These are phyloP conservation scores for Helicolenus hilgendorfi DNA, from an alignment of 2,797 vertebrate species.

Conservation along the genomic window DNA sequence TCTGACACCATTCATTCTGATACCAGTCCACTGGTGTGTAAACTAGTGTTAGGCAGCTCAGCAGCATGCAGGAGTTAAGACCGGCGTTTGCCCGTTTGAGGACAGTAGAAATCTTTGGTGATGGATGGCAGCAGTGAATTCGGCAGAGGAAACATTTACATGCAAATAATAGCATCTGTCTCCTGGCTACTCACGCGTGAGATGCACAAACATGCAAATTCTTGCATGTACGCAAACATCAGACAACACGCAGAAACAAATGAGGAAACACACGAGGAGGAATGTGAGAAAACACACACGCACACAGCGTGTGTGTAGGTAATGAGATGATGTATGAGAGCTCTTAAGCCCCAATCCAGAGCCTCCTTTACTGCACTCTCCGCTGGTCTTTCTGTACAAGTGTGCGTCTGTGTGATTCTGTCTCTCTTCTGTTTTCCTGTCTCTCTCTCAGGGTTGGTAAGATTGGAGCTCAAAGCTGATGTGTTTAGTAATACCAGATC, in stretches of 20 bases:
- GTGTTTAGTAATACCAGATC: conserved; percentile 25
- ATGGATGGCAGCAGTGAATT: conserved; percentile 74
- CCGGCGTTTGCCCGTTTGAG: background rate
- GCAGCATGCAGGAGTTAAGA: background rate
- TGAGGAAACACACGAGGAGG: background rate
- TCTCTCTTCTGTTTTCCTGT: background rate
- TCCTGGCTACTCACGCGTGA: conserved; percentile 56
- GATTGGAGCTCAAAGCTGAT: conserved; percentile 25
- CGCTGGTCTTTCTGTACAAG: conserved; percentile 33
- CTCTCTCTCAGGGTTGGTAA: background rate
- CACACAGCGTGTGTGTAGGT: conserved; percentile 30
- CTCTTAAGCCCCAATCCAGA: conserved; percentile 65
- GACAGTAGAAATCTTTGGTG: conserved; percentile 51
- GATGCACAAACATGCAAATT: conserved; percentile 13
- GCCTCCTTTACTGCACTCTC: conserved; percentile 48
- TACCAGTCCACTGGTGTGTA: background rate
- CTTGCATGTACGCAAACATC: conserved; percentile 3
- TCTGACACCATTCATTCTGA: conserved; percentile 17
- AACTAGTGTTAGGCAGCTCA: conserved; percentile 1
- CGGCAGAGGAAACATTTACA: conserved; percentile 73
- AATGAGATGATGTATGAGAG: conserved; percentile 82
- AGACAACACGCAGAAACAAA: conserved; percentile 9
- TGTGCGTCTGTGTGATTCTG: conserved; percentile 4
- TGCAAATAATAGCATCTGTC: conserved; percentile 84
- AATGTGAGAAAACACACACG: conserved; percentile 13